Base-by-base conservation (phyloP, 1,140 invertebrate species). In the Oryzaephilus surinamensis region DNA sequence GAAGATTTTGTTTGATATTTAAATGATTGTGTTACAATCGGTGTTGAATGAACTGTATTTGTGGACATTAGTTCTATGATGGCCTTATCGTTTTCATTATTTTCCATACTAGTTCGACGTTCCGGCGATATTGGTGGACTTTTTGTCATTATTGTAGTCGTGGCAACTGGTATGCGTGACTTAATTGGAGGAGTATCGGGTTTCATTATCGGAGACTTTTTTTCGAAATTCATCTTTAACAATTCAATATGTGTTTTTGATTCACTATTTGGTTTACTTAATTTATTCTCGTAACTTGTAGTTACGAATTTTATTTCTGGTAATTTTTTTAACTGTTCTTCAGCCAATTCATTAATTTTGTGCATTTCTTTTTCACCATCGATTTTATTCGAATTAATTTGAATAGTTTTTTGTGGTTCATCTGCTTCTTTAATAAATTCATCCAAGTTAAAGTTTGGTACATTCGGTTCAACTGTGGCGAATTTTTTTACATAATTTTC, bases 231-330 rank as follows among this genome's bases (percentile, higher is more conserved):
- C 1, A 62, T 64, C 15, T 61, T 52, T 16, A 66, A 48, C 28
- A 62, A 48, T 49, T 66, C 64, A 24, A 66, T 62, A n/a, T 24
- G 23, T 38, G 62, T 60, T 7, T 70, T 73, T 10, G 69, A 52
- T 41, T 62, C 58, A 6, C 58, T 54, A 8, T 51, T 50, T 41
- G 55, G 62, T 1, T 61, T 59, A n/a, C 39, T 64, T 65, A 14
- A 61, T 60, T n/a, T n/a, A 41, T 61, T 60, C 63, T 73, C 71
- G 48, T 74, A 73, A 16, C 70, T 73, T 0, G 72, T 66, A 12
- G 72, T 74, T 17, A 67, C 63, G 52, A 74, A 74, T 54, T 71
- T 66, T 38, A 74, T 74, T 33, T 70, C 67, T 33, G 65, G 58
- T 15, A 62, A 34, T 45, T 56, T 60, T 42, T 61, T 60, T 24